phyloP scores from a whole-genome alignment of 2,797 vertebrate genomes.

The Macroramphosus scolopax region DNA sequence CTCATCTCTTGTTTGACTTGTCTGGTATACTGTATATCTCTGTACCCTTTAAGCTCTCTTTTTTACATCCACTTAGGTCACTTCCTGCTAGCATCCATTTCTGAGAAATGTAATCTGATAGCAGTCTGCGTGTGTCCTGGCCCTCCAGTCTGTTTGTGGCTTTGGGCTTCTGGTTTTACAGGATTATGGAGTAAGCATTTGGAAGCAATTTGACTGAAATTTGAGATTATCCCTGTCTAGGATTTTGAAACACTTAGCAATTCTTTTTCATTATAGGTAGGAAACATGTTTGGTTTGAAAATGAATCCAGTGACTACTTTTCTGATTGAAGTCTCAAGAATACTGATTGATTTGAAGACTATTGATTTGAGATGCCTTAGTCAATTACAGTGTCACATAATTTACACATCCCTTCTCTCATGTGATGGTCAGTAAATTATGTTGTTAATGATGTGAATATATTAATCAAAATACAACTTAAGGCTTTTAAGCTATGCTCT shows the following conservation, averaged over 20 bases:
- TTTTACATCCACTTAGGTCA: conserved; percentile 42
- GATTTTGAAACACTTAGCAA: conserved; percentile 42
- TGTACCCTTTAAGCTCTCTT: conserved; percentile 13
- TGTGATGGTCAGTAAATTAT: too few species aligned
- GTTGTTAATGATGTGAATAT: conserved; percentile 6
- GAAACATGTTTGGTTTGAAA: conserved; percentile 51
- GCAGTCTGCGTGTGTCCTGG: conserved; percentile 58
- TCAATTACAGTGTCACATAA: too few species aligned
- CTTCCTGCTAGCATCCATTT: conserved; percentile 69
- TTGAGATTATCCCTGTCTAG: conserved; percentile 50
- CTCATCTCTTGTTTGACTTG: conserved; percentile 11
- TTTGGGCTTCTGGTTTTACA: conserved; percentile 63
- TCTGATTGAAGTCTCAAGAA: conserved; percentile 15
- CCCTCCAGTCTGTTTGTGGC: conserved; percentile 45
- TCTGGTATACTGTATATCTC: conserved; percentile 18
- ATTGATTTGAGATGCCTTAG: too few species aligned
- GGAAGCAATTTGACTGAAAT: conserved; percentile 61
- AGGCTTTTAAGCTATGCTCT: too few species aligned
- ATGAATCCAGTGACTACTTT: conserved; percentile 22
- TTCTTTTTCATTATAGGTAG: conserved; percentile 47
- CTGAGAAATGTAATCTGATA: conserved; percentile 74
- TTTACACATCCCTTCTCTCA: too few species aligned
- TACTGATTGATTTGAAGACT: too few species aligned
- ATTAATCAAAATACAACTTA: too few species aligned
- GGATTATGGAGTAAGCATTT: conserved; percentile 60